Conservation (phyloP, 2,113 vertebrate genomes). For the Albula glossodonta region DNA sequence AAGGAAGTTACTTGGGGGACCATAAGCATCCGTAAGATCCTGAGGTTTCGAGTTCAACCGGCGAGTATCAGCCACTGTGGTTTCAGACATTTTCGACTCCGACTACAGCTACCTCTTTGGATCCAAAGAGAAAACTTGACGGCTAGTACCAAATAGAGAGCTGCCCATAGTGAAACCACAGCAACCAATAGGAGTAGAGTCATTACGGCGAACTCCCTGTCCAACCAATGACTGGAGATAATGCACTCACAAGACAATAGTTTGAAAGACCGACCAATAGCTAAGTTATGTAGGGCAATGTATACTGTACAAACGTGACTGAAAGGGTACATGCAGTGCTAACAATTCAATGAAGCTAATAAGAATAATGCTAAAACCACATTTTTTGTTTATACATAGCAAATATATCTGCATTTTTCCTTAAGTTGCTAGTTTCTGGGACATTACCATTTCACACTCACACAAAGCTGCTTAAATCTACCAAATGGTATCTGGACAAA, state of each 20-base stretch:
- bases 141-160: not conserved
- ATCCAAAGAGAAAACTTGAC: not conserved
- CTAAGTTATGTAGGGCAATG: not conserved
- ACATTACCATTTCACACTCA: too few relatives aligned
- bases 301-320: too few relatives aligned
- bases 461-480: too few relatives aligned
- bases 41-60: constrained; percentile 94
- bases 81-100: constrained; percentile 81
- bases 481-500: too few relatives aligned
- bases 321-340: too few relatives aligned
- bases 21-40: constrained; percentile 94
- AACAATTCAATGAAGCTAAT: too few relatives aligned
- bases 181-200: not conserved
- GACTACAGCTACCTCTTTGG: not conserved
- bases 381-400: too few relatives aligned
- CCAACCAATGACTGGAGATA: constrained; percentile 1
- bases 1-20: constrained; percentile 95
- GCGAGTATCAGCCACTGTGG: constrained; percentile 92
- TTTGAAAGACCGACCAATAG: constrained; percentile 3
- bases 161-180: not conserved
- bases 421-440: too few relatives aligned
- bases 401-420: too few relatives aligned
- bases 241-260: not conserved
- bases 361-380: too few relatives aligned
- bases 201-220: too few relatives aligned